A percentile compares a stretch with the other conserved stretches of the same genome.
phyloP scores from a whole-genome alignment of 2,797 vertebrate genomes.

The Phrynocephalus forsythii region DNA sequence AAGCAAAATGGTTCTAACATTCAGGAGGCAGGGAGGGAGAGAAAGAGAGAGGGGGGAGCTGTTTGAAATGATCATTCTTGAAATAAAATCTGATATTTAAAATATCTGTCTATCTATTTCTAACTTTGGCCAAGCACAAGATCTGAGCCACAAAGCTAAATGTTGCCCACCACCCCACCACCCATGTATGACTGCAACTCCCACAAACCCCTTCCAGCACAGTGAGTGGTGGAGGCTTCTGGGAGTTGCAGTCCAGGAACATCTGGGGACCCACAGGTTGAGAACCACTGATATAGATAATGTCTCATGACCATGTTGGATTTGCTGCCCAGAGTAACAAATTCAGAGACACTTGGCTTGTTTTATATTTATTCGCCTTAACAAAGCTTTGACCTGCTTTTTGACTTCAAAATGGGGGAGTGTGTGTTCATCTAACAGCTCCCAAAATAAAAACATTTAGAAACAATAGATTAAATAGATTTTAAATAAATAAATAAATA shows the following conservation, averaged over 20 bases:
- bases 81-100: conserved; percentile 36
- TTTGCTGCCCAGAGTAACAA: background rate
- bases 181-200: background rate
- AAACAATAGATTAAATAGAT: background rate
- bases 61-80: conserved; percentile 33
- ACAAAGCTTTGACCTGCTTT: background rate
- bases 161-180: background rate
- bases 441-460: background rate
- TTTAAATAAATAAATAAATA: too few species aligned
- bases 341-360: background rate
- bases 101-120: too few species aligned
- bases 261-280: too few species aligned
- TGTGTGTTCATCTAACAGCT: background rate
- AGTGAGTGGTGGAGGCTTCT: too few species aligned
- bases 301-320: background rate
- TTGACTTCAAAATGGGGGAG: background rate
- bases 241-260: too few species aligned
- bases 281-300: too few species aligned
- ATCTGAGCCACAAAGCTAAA: background rate
- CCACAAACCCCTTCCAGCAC: too few species aligned
- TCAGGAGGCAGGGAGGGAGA: background rate
- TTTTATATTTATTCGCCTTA: background rate
- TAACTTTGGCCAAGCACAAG: background rate
- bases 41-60: background rate
- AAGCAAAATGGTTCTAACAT: conserved; percentile 36